Percentiles rank a stretch among this genome's conserved stretches.
Evolutionary conservation across 2,888 invertebrate genomes (phyloP).

Genomic region (Agelastica alni): DNA sequence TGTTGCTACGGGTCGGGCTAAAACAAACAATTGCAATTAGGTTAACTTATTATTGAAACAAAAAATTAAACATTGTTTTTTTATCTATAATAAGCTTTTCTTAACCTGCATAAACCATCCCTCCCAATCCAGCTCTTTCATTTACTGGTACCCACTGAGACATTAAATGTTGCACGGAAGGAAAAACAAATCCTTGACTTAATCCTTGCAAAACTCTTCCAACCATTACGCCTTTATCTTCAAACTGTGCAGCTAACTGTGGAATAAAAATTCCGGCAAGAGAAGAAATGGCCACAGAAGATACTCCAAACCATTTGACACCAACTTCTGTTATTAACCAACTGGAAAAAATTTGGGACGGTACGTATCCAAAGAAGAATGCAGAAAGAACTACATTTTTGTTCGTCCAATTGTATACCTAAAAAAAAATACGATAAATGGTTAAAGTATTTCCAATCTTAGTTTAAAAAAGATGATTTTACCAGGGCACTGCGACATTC

Average conservation of each 20-base stretch:
- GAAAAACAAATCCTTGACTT: constrained; percentile 73
- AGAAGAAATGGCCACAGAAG: constrained; percentile 64
- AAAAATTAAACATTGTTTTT: no score
- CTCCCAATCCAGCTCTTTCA: constrained; percentile 73
- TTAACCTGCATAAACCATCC: constrained; percentile 66
- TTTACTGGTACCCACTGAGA: constrained; percentile 76
- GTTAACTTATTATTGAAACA: background rate
- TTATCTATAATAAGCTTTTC: no score
- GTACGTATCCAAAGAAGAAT: constrained; percentile 80
- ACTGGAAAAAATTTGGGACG: constrained; percentile 73
- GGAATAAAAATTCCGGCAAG: constrained; percentile 71
- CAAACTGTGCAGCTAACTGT: constrained; percentile 66
- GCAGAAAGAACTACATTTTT: constrained; percentile 68
- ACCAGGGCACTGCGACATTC: no score
- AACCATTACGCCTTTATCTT: constrained; percentile 65
- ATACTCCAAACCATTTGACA: constrained; percentile 69
- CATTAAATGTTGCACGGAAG: constrained; percentile 71
- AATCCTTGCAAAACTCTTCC: constrained; percentile 76
- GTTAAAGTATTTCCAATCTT: no score
- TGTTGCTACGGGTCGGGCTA: constrained; percentile 68
- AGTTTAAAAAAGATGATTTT: no score
- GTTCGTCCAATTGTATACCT: constrained; percentile 59
- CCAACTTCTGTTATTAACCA: constrained; percentile 75
- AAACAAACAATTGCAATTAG: constrained; percentile 9
- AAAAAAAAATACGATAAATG: constrained; percentile 12